These are phyloP conservation scores for Drosophila prostipennis DNA, from an alignment of 2,888 invertebrate genomes.

Conservation along the genomic window DNA sequence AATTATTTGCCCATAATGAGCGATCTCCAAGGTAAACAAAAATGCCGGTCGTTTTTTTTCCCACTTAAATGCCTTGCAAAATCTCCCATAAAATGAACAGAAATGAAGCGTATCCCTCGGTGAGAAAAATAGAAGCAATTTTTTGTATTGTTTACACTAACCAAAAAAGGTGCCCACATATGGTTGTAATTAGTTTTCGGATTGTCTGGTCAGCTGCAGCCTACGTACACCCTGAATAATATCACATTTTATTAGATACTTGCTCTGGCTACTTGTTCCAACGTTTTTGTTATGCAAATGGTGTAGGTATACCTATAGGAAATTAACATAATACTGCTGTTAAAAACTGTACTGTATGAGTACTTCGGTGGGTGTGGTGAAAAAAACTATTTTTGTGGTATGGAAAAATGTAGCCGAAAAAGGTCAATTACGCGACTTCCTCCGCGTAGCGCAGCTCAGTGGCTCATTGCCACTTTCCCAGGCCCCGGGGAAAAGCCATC, in stretches of 20 bases:
- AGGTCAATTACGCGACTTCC: constrained; percentile 73
- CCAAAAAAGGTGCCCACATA: constrained; percentile 60
- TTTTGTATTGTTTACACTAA: constrained; percentile 45
- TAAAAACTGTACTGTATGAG: constrained; percentile 33
- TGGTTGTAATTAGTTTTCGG: constrained; percentile 66
- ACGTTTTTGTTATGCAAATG: constrained; percentile 73
- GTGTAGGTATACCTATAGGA: constrained; percentile 17
- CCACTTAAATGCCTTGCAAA: constrained; percentile 45
- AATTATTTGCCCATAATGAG: constrained; percentile 3
- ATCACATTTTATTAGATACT: constrained; percentile 28
- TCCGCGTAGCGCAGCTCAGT: constrained; percentile 20
- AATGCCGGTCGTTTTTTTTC: constrained; percentile 34
- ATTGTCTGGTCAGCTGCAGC: constrained; percentile 49
- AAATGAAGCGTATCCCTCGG: constrained; percentile 31
- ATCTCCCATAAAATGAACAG: constrained; percentile 52
- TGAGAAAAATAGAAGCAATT: background rate
- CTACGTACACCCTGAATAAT: constrained; percentile 36
- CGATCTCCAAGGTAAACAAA: constrained; percentile 30
- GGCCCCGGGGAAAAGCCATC: constrained; percentile 36
- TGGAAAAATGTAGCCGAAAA: constrained; percentile 58
- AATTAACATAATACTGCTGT: constrained; percentile 51
- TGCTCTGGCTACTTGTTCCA: constrained; percentile 25
- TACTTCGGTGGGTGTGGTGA: constrained; percentile 51
- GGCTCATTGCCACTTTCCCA: constrained; percentile 59
- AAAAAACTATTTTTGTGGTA: constrained; percentile 34